Base-by-base conservation (phyloP, 2,113 vertebrate genomes). In the Gymnorhina tibicen region DNA sequence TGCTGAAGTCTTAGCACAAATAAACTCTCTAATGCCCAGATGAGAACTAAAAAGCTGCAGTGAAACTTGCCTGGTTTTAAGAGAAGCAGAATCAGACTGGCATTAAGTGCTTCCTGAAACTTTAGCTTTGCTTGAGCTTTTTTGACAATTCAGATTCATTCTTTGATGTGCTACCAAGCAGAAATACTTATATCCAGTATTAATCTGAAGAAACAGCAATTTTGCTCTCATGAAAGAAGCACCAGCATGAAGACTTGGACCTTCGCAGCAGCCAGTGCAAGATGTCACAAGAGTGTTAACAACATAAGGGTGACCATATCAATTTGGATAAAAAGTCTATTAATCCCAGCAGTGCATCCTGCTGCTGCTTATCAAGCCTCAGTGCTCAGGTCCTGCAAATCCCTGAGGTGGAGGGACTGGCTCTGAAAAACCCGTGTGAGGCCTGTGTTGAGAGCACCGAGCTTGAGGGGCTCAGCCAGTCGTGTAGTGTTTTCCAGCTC, bases 41-140 rank as follows among this genome's bases (percentile, higher is more conserved):
- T 84, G 49, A 87, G 80, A 68, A 35, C n/a, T 73, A n/a, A 91
- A 91, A 94, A 77, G 3, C 78, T 93, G 23, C 21, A 35, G 42
- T 44, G 24, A 87, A 72, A 30, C 46, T 87, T 79, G 27, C 8
- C 46, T 81, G 27, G 16, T 28, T 94, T 93, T 59, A 81, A 70
- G 84, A 55, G 20, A 79, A 74, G 30, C 8, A 77, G 88, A 92
- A 88, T 78, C 81, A 86, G 50, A 58, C 11, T 60, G 52, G 13
- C 22, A 26, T 7, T 35, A 81, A 84, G 19, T n/a, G 7, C 21
- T 84, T 77, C 52, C 85, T 69, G 30, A 82, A 95, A 85, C 72
- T 78, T 77, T 12, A 59, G 2, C 24, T 85, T 89, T 49, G 41
- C 26, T 64, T 58, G 52, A 95, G 56, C 12, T 32, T 86, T 84